A percentile compares a stretch with the other conserved stretches of the same genome.
Evolutionary conservation across 35 echinoderm and acorn worm genomes (phyloP).

Genomic region (Lytechinus pictus): DNA sequence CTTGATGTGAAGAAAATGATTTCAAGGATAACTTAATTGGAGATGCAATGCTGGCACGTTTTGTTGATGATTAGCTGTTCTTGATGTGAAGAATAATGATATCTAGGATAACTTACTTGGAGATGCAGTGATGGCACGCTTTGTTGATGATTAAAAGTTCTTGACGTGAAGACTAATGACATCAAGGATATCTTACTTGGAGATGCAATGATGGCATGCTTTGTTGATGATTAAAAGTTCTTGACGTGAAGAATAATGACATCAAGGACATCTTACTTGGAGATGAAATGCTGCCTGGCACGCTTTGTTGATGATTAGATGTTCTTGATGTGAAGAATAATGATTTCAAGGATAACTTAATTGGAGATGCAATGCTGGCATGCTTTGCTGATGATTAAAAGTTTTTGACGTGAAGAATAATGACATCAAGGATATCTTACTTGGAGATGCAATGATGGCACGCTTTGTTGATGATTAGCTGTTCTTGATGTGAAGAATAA

Average conservation of each 20-base stretch:
- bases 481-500: neutral
- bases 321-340: neutral
- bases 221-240: neutral
- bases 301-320: neutral
- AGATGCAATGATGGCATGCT: slow-evolving; percentile 12
- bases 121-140: slow-evolving; percentile 18
- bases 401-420: neutral
- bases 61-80: too few relatives aligned
- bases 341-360: neutral
- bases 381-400: neutral
- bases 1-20: neutral
- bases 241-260: neutral
- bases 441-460: slow-evolving; percentile 45
- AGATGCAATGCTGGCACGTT: slow-evolving; percentile 37
- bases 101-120: neutral
- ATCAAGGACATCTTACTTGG: neutral
- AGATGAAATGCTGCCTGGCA: neutral
- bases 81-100: neutral
- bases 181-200: neutral
- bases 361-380: slow-evolving; percentile 29
- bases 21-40: neutral
- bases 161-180: neutral
- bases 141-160: neutral
- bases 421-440: neutral
- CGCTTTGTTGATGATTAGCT: too few relatives aligned